Evolutionary conservation across 2,888 invertebrate species (phyloP).

Genomic region (Apamea crenata): DNA sequence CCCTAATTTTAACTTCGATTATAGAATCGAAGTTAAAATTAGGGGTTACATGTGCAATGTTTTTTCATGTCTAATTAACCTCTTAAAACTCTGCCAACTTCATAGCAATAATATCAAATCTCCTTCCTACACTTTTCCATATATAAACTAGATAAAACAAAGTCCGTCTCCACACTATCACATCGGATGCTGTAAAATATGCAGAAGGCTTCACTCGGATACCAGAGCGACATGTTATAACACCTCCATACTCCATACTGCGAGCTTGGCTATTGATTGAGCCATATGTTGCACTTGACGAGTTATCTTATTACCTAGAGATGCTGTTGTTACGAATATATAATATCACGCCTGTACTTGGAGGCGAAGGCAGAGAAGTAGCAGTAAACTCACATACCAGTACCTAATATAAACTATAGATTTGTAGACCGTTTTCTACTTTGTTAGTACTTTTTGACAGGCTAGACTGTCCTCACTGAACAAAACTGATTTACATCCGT

Average conservation of each 20-base stretch:
- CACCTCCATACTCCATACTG: slow-evolving; percentile 18
- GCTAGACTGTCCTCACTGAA: background rate
- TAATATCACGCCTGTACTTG: background rate
- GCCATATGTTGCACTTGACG: slow-evolving; percentile 24
- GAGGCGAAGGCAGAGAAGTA: background rate
- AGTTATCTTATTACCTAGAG: background rate
- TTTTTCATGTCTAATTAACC: background rate
- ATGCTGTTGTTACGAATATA: background rate
- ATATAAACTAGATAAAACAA: background rate
- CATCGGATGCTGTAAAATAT: slow-evolving; percentile 75
- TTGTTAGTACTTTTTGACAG: background rate
- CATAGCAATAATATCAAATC: background rate
- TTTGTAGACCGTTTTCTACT: background rate
- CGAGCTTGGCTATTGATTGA: slow-evolving; percentile 50
- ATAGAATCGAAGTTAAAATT: background rate
- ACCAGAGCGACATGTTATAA: slow-evolving; percentile 62
- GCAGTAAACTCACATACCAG: background rate
- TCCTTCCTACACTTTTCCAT: background rate
- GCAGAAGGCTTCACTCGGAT: slow-evolving; percentile 76
- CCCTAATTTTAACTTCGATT: no score
- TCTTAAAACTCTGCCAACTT: background rate
- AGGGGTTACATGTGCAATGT: background rate
- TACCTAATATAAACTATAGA: background rate
- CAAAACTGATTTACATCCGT: no score
- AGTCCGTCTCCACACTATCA: slow-evolving; percentile 52